These are phyloP conservation scores for Laticauda colubrina DNA, from an alignment of 2,113 vertebrate species.

Conservation along the genomic window DNA sequence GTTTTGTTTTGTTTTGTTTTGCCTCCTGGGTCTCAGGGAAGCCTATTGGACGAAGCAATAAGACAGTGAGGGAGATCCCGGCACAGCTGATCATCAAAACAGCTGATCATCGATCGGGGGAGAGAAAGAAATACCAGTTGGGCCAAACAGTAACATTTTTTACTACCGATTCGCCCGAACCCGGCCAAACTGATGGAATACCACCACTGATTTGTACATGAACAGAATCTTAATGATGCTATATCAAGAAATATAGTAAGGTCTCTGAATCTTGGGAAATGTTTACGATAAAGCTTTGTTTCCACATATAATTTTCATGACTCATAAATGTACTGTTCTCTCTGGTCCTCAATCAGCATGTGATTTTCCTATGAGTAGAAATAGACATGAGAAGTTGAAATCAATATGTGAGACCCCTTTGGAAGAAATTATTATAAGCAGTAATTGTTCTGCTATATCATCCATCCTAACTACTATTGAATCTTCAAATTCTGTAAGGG, in stretches of 20 bases:
- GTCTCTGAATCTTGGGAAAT: background rate
- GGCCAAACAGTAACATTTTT: too few species aligned
- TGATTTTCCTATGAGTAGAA: background rate
- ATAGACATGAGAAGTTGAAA: background rate
- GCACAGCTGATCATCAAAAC: too few species aligned
- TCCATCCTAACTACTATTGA: background rate
- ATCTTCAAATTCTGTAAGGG: background rate
- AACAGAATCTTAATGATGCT: background rate
- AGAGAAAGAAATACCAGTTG: too few species aligned
- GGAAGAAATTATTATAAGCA: background rate
- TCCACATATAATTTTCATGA: background rate
- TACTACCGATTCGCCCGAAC: too few species aligned
- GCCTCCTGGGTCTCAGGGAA: too few species aligned
- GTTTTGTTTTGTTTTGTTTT: too few species aligned
- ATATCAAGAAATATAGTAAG: background rate
- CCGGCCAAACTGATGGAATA: too few species aligned
- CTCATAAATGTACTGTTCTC: background rate
- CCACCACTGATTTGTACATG: background rate
- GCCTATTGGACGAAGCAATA: too few species aligned
- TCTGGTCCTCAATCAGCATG: background rate
- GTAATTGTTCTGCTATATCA: background rate
- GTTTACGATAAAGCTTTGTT: background rate
- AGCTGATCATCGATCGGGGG: too few species aligned
- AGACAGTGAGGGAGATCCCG: too few species aligned
- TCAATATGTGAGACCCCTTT: background rate